A percentile compares a stretch with the other conserved stretches of the same genome.
Conservation (phyloP, 2,113 vertebrate genomes). For the Crotalus viridis region DNA sequence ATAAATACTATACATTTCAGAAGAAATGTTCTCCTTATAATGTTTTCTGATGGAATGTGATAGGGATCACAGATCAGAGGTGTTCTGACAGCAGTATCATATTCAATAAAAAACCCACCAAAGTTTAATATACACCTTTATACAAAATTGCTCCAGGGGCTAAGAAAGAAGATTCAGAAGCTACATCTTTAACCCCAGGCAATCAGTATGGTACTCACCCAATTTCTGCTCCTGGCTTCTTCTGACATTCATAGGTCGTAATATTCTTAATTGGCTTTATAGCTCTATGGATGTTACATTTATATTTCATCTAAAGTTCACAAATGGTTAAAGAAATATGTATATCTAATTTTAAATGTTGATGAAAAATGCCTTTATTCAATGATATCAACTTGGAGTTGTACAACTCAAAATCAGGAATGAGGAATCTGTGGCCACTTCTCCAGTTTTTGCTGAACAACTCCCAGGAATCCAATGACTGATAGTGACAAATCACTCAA, state of each 20-base stretch:
- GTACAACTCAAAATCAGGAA: not conserved
- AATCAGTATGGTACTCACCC: too few relatives aligned
- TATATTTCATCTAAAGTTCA: not conserved
- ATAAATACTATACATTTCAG: not conserved
- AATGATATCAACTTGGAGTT: not conserved
- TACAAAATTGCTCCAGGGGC: not conserved
- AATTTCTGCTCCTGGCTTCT: not conserved
- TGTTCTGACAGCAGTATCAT: not conserved
- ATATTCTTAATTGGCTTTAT: too few relatives aligned
- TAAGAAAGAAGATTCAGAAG: not conserved
- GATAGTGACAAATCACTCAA: not conserved
- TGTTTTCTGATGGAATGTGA: not conserved
- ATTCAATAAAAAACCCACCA: not conserved
- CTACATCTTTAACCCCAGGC: too few relatives aligned
- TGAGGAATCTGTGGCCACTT: not conserved
- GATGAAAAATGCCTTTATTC: not conserved
- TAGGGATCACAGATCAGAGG: not conserved
- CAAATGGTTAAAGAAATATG: not conserved
- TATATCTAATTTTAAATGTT: not conserved
- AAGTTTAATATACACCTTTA: not conserved
- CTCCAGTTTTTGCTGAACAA: not conserved
- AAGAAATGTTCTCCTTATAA: not conserved
- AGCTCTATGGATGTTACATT: not conserved
- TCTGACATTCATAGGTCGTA: not conserved
- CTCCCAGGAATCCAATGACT: not conserved